Base-by-base conservation (phyloP, 2,113 vertebrate genomes). In the Aleadryas rufinucha region DNA sequence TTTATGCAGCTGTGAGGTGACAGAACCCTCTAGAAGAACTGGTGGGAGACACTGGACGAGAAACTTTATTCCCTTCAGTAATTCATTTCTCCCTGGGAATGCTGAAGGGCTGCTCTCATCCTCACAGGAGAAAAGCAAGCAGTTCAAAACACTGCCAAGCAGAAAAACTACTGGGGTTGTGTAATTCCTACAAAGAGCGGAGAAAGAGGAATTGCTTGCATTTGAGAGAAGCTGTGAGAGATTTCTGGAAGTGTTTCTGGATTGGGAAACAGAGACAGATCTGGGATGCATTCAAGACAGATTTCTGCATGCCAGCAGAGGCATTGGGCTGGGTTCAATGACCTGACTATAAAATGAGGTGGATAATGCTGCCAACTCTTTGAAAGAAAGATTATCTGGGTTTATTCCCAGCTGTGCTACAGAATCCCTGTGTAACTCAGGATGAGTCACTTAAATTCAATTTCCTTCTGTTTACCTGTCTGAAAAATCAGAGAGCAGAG, bases 381-480 rank as follows among this genome's bases (percentile, higher is more conserved):
- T 74, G 82, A 86, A 74, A 84, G 75, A 63, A 95, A 93, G 80
- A 94, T 83, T 85, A 91, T 75, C 80, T 64, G 72, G 76, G 88
- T 89, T 94, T 95, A 92, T 69, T 96, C 90, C 85, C 79, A 88
- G 95, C 79, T 66, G 65, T 82, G 83, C 60, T 75, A 81, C 64
- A 94, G 83, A 94, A 90, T 93, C 68, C 49, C 65, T 57, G 31
- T 39, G 69, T 71, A 86, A 75, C 60, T 84, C 17, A 6, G 68
- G 69, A 94, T 28, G 13, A 93, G 44, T 81, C 92, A 92, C 90
- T 95, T 88, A 77, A 89, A 90, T 94, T 92, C 76, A 78, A 84
- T 92, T 92, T 94, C 69, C 90, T 93, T 90, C 89, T 91, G 83
- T 91, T 95, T 96, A 95, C 76, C 86, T 92, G 64, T 37, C 83